Evolutionary conservation across 2,888 invertebrate genomes (phyloP), one percentile per base, ranked within the genome.

Genomic region (Terebella lapidaria): DNA sequence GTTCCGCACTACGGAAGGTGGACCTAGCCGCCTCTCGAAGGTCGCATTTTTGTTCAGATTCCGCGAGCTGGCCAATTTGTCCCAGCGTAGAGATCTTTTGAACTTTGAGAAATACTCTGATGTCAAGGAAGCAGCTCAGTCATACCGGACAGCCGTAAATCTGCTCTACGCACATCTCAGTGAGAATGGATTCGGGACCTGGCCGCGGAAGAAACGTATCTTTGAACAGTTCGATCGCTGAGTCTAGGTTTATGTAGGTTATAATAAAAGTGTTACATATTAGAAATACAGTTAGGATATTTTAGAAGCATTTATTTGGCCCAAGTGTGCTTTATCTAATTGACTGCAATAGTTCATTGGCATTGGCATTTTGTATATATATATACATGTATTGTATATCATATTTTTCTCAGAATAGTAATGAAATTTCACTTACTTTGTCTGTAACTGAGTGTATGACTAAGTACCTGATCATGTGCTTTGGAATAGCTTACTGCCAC

Each of bases 11-110:
- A 62, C 70, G 53, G 54, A 68, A 24, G 49, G 67, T 22, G 57
- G 64, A 46, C 67, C 73, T 10, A 78, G 77, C 58, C 66, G 75
- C 28, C 63, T 76, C 42, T 74, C 74, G 62, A 77, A 77, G 57
- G 75, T 74, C 22, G 74, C 72, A 5, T 71, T 74, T 58, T 61
- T 75, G 3, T 66, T 67, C 51, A 59, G 75, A 58, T 76, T 72
- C 61, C 65, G 69, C 20, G 27, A 27, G 10, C 15, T 53, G 29
- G 53, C 28, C 4, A 15, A 10, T 18, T 5, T 22, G 4, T 27
- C 15, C 4, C 53, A 5, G 5, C n/a, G 5, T 20, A 15, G 15
- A 5, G 5, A 28, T 27, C 29, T 53, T 15, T 22, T 10, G 15
- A 10, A 53, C 4, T 5, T 5, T 15, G 10, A 10, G 5, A 53